Evolutionary conservation across 2,113 vertebrate genomes (phyloP).

Genomic region (Forbesichthys agassizii): DNA sequence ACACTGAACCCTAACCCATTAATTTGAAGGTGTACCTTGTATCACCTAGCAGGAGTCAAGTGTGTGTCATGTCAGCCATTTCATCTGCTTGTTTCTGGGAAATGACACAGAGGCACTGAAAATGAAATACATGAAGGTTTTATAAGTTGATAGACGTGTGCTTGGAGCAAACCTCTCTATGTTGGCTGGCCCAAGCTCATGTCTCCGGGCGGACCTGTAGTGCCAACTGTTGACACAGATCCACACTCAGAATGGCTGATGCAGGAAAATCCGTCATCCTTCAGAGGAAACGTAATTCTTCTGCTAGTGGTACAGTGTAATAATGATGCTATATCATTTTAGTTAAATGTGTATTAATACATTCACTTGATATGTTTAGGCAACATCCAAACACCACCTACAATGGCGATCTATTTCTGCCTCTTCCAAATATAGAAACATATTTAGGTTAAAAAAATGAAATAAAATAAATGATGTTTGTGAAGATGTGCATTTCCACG

Average conservation of each 20-base stretch:
- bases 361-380: constrained; percentile 23
- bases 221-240: constrained; percentile 2
- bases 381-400: constrained; percentile 1
- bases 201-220: neutral
- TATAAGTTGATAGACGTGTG: constrained; percentile 25
- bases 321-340: constrained; percentile 48
- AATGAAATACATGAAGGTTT: constrained; percentile 5
- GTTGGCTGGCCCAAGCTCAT: constrained; percentile 4
- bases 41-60: constrained; percentile 7
- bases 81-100: neutral
- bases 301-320: constrained; percentile 25
- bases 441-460: too few relatives aligned
- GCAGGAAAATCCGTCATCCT: constrained; percentile 28
- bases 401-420: constrained; percentile 1
- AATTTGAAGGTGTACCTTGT: neutral
- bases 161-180: neutral
- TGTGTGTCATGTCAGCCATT: constrained; percentile 22
- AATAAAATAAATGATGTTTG: neutral
- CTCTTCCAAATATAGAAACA: neutral
- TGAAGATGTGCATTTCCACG: constrained; percentile 20
- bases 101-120: constrained; percentile 1
- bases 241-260: constrained; percentile 40
- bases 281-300: constrained; percentile 14
- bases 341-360: constrained; percentile 44
- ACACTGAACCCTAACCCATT: constrained; percentile 3